These are phyloP conservation scores for Thripadectes ignobilis DNA, from an alignment of 2,797 vertebrate species.

Conservation along the genomic window DNA sequence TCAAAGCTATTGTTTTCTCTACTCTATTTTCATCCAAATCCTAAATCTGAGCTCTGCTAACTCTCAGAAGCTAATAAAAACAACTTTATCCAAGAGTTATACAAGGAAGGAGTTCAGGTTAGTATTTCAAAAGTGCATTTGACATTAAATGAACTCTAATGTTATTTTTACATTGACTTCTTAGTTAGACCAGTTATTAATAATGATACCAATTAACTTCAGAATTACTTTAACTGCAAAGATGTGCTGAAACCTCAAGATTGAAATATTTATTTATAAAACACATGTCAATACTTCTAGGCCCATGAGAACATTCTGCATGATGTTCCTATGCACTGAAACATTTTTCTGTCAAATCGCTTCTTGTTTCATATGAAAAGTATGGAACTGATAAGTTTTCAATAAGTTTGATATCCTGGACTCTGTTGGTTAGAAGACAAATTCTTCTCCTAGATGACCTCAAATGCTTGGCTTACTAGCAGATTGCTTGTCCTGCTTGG, in stretches of 20 bases:
- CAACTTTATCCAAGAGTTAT: not conserved
- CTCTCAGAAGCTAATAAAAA: not conserved
- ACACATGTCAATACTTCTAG: not conserved
- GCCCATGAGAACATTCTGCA: not conserved
- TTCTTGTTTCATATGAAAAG: not conserved
- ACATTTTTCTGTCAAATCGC: not conserved
- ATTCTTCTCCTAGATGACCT: not conserved
- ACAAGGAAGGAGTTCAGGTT: not conserved
- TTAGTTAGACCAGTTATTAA: not conserved
- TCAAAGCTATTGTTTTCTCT: not conserved
- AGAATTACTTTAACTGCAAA: not conserved
- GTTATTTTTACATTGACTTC: not conserved
- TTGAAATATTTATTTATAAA: not conserved
- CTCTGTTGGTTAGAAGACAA: not conserved
- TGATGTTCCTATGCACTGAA: not conserved
- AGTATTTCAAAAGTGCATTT: not conserved
- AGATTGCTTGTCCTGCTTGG: not conserved
- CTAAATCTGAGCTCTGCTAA: not conserved
- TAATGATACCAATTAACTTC: not conserved
- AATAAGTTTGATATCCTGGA: not conserved
- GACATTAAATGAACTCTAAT: not conserved
- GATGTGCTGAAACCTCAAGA: not conserved
- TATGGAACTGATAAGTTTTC: not conserved
- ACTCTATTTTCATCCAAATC: not conserved
- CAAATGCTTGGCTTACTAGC: not conserved